Base-by-base conservation (phyloP, 2,797 vertebrate genomes). In the Phoebastria nigripes region DNA sequence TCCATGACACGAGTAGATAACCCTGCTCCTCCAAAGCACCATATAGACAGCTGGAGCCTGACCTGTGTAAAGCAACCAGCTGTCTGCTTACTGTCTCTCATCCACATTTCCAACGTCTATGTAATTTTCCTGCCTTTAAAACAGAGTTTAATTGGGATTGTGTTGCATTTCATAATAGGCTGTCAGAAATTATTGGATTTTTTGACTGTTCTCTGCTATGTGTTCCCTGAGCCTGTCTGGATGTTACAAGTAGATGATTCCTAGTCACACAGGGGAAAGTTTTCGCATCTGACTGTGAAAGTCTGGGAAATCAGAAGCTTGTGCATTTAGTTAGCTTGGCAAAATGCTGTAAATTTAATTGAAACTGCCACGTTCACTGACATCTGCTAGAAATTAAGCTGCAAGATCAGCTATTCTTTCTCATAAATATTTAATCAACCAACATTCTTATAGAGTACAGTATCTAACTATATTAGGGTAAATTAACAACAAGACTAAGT, bases 1-100 rank as follows among this genome's bases (percentile, higher is more conserved):
- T 39, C 26, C 11, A 4, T 0, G 0, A 4, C 0, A 3, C 0
- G 1, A 39, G 47, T 6, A 15, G 24, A 6, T 22, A 35, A 52
- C 2, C 15, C 17, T 61, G 41, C 24, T 58, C 15, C 62, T 74
- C 56, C 61, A 46, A 37, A 82, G 42, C 46, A 56, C 29, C 31
- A 17, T 0, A 0, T 6, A 2, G 33, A 47, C 8, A 42, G 26
- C 42, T 42, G 37, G 20, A 82, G 8, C 22, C 31, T n/a, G n/a
- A 42, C 22, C 31, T 65, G 11, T n/a, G 24, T 33, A 44, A 55
- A 46, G 22, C 9, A 73, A 28, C 7, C 33, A 47, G 11, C 35
- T 39, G 2, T 11, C 52, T 62, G 28, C 28, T 56, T 58, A 7
- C 29, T 15, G 8, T 51, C 33, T 70, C 3, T 1, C 3, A 2